Evolutionary conservation across 2,113 vertebrate species (phyloP).

Genomic region (Xenopus laevis): DNA sequence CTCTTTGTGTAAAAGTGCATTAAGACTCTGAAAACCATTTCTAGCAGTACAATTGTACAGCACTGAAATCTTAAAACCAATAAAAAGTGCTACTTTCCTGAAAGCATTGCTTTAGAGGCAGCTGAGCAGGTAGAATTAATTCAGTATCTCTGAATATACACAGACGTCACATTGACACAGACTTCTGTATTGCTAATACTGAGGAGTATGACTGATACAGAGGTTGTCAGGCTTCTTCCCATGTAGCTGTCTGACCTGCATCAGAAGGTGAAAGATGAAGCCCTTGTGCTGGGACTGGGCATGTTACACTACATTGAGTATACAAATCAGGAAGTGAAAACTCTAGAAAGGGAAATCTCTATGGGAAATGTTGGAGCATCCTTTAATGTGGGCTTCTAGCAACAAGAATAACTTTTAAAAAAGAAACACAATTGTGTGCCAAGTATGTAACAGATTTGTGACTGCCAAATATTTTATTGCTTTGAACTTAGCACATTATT

Average conservation of each 20-base stretch:
- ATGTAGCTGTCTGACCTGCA: slow-evolving; percentile 4
- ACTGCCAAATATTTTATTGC: not conserved
- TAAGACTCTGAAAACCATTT: too few relatives aligned
- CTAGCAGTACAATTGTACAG: too few relatives aligned
- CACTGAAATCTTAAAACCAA: too few relatives aligned
- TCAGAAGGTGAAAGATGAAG: slow-evolving; percentile 18
- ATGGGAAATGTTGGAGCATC: slow-evolving; percentile 5
- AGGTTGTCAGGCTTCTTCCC: not conserved
- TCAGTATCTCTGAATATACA: not conserved
- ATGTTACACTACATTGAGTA: slow-evolving; percentile 13
- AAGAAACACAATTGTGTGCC: slow-evolving; percentile 1
- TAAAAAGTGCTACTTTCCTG: not conserved
- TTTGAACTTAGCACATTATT: not conserved
- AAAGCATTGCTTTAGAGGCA: not conserved
- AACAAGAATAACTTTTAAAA: not conserved
- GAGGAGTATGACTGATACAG: not conserved
- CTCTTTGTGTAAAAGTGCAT: too few relatives aligned
- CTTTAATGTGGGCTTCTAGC: not conserved
- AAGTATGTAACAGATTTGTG: not conserved
- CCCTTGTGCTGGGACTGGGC: not conserved
- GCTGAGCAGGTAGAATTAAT: not conserved
- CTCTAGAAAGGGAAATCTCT: not conserved
- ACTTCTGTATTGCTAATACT: slow-evolving; percentile 1
- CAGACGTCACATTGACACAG: slow-evolving; percentile 2
- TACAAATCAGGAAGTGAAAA: slow-evolving; percentile 11